Conservation (phyloP, 2,113 vertebrate genomes). For the Pteronura brasiliensis region DNA sequence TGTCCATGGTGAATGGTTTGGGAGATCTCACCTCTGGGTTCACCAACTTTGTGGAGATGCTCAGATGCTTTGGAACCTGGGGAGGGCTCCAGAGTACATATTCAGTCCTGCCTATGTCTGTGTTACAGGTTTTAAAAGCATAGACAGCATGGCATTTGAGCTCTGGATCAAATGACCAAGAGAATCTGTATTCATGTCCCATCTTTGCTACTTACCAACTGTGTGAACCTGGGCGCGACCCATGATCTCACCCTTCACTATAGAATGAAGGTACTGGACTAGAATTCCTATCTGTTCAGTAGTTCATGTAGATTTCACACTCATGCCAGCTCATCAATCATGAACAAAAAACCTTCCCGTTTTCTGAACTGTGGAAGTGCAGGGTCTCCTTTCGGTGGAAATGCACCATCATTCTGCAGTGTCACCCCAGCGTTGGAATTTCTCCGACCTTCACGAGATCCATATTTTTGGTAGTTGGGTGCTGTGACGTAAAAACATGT, state of each 20-base stretch:
- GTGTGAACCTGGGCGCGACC: neutral
- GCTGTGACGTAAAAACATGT: neutral
- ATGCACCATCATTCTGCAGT: neutral
- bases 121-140: neutral
- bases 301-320: neutral
- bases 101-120: neutral
- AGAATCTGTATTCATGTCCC: neutral
- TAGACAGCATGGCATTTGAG: neutral
- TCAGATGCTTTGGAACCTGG: neutral
- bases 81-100: neutral
- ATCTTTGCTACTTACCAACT: neutral
- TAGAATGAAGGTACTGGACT: neutral
- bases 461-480: neutral
- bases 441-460: neutral
- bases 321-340: neutral
- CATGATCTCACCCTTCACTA: neutral
- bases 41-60: neutral
- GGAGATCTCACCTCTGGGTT: neutral
- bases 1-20: neutral
- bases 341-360: neutral
- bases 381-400: neutral
- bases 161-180: neutral
- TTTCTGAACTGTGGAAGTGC: neutral
- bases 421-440: neutral
- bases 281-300: neutral